Base-by-base conservation (phyloP, 2,888 invertebrate species). In the Idaea straminata region DNA sequence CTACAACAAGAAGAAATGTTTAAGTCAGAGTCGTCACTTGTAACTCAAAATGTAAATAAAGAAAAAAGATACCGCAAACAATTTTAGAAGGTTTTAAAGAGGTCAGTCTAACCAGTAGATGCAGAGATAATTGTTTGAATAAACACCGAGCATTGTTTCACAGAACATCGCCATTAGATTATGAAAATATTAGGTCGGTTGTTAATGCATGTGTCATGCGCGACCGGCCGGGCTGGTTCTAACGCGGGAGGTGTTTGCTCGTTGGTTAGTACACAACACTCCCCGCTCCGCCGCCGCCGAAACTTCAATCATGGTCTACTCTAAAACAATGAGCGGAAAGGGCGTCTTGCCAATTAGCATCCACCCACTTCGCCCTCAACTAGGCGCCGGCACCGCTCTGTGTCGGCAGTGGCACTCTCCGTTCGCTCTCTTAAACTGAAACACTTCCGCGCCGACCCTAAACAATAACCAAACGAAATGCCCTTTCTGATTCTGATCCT, bases 111-210 rank as follows among this genome's bases (percentile, higher is more conserved):
- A 92, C 89, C 83, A 89, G 88, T 74, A 89, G 89, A 88, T 86
- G 89, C 86, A 84, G 79, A 88, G 85, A 87, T 90, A 92, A 92
- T 87, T 88, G 86, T 81, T 87, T 84, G 85, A 87, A 79, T 86
- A 91, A 91, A 92, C 91, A 87, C 71, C 64, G 73, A 87, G 85
- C 85, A 91, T 91, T 91, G 92, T 92, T 92, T 92, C 91, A 92
- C 88, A 91, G 90, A 91, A 90, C 91, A 91, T 91, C 87, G 92
- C 92, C 92, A 92, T 92, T 91, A 92, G 92, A 92, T 92, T 92
- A 92, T 92, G 91, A 92, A 92, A 92, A 92, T 92, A 91, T 92
- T 91, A 91, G 91, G 90, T 87, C 83, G 86, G 85, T 76, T 87
- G 92, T 91, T 92, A 92, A 92, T 92, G 91, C 88, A 89, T 90